Base-by-base conservation (phyloP, 2,113 vertebrate species). In the Gopherus evgoodei region DNA sequence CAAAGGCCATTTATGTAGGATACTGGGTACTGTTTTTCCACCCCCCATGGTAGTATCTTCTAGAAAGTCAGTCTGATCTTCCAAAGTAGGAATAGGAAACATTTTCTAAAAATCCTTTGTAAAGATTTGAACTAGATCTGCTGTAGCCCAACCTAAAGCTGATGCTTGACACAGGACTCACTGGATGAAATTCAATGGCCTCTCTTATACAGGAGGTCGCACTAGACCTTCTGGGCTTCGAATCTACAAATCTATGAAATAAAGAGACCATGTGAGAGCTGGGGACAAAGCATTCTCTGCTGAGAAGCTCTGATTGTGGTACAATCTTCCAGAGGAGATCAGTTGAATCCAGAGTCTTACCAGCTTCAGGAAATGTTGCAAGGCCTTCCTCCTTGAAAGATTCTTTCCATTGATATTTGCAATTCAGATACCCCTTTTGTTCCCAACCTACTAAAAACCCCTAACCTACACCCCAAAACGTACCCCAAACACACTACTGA, bases 1-100 rank as follows among this genome's bases (percentile, higher is more conserved):
- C 47, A 85, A 0, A 4, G 91, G 27, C 59, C 89, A 59, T 65
- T 75, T 57, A n/a, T 19, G 82, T 80, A 54, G 69, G 75, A 1
- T 0, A 0, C 1, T 52, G 75, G 10, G 44, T 83, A 59, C 31
- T 5, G 2, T 0, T 49, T 7, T 29, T 57, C 1, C 6, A 42
- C 6, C 25, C 25, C 25, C 12, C 12, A 8, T 29, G 24, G 75
- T 4, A 11, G 42, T 78, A 47, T 47, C 75, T 13, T 29, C 44
- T 78, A 78, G 75, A 47, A 78, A 78, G n/a, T 78, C 42, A 44
- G 24, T 44, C 12, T 27, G 42, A 47, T 29, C 25, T 78, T 47
- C 75, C 75, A 47, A 42, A 27, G 3, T 78, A 24, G 24, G 75
- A 47, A 8, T 27, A 29, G 38, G 24, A 47, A 72, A 38, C 35